Evolutionary conservation across 2,113 vertebrate species (phyloP), one percentile per base, ranked within the genome.

Genomic region (Leptocoma aspasia): DNA sequence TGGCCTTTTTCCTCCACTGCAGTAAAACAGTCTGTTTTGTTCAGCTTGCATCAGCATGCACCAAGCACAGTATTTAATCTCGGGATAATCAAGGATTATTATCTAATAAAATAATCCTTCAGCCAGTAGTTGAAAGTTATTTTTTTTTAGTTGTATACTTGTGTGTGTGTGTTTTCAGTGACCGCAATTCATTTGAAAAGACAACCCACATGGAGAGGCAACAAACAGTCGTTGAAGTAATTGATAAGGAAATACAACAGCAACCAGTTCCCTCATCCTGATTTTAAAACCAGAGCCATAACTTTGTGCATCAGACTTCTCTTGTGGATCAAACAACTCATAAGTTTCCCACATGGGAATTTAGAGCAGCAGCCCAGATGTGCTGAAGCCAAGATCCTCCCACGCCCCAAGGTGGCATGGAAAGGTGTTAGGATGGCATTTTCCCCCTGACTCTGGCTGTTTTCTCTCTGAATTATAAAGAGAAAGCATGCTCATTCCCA

Each of bases 211-310:
- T 11, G 5, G 17, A 72, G 28, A 64, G 44, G 20, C 42, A 47
- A 20, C 6, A 14, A 50, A 73, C 12, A 35, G 1, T 2, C 9
- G 14, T 1, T 33, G 11, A 72, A 65, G 17, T 33, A 0, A 39
- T 11, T 52, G 54, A 33, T 44, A 78, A 44, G 16, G 21, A 83
- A 84, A 53, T 44, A 57, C 11, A 60, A 23, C 4, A 50, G 15
- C 23, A 73, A 47, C 1, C 7, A 50, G 15, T n/a, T 80, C 12
- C 63, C 35, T 60, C 31, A 63, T 15, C 7, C 22, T 9, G 15
- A 76, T 72, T 80, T 76, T 64, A 80, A 89, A 80, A 89, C 26
- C 26, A 28, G 37, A 80, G n/a, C 19, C 47, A 22, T 22, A 45
- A 35, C 11, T 23, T 73, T 10, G 0, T 15, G 13, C 45, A 10